phyloP scores from a whole-genome alignment of 1,140 invertebrate species.

The Panagrolaimus sp. region DNA sequence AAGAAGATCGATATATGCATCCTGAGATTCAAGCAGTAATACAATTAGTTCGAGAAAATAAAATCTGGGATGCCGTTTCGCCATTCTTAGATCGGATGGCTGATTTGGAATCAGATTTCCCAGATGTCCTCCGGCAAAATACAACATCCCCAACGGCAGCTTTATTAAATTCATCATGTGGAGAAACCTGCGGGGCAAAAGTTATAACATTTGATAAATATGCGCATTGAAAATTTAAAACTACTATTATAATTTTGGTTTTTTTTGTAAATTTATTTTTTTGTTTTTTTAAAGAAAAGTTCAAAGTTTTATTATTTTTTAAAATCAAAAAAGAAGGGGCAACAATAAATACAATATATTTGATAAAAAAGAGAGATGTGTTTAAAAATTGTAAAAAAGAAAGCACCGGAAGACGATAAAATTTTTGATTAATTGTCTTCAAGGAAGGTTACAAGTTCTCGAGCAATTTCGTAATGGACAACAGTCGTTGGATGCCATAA shows the following conservation, averaged over 20 bases:
- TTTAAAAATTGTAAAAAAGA: not conserved
- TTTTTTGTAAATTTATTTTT: too few species aligned
- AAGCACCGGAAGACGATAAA: not conserved
- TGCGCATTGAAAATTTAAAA: not conserved
- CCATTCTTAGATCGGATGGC: slow-evolving; percentile 46
- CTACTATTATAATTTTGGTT: not conserved
- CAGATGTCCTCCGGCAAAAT: slow-evolving; percentile 48
- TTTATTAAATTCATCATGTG: not conserved
- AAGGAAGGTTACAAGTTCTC: slow-evolving; percentile 4
- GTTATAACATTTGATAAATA: not conserved
- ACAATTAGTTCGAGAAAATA: slow-evolving; percentile 49
- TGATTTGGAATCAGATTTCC: slow-evolving; percentile 43
- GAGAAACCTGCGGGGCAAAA: not conserved
- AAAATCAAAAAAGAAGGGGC: not conserved
- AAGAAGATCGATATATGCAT: slow-evolving; percentile 57
- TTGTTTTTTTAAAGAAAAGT: too few species aligned
- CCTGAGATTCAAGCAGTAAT: slow-evolving; percentile 56
- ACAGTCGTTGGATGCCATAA: not conserved
- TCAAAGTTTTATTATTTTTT: too few species aligned
- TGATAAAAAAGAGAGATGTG: not conserved
- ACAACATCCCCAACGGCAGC: slow-evolving; percentile 43
- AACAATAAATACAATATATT: not conserved
- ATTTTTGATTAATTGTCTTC: not conserved
- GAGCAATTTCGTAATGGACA: not conserved
- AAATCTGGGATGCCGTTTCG: slow-evolving; percentile 50